A percentile compares a stretch with the other conserved stretches of the same genome.
Conservation (phyloP, 2,113 vertebrate species). For the Crotalus tigris region DNA sequence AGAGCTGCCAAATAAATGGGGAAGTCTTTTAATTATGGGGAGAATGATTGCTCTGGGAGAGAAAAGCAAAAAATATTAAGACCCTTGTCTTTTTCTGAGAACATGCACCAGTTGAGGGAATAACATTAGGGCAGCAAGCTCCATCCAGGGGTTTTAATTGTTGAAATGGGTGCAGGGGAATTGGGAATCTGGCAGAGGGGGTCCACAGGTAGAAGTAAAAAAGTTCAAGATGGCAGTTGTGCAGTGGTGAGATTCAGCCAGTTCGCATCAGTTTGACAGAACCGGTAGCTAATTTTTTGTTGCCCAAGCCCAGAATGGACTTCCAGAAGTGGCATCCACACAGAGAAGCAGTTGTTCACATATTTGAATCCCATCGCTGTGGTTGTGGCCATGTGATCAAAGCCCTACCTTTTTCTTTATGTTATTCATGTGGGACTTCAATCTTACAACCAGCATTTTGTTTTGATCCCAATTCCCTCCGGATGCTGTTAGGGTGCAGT, state of each 20-base stretch:
- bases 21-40: constrained; percentile 42
- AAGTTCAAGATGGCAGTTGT: background rate
- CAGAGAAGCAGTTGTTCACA: no score
- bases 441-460: background rate
- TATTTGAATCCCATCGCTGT: no score
- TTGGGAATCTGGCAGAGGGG: background rate
- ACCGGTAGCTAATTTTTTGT: no score
- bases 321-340: no score
- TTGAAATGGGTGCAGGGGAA: background rate
- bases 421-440: background rate
- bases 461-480: background rate
- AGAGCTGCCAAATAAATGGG: constrained; percentile 30
- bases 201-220: background rate
- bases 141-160: background rate
- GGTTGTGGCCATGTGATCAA: background rate
- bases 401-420: background rate
- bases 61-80: background rate
- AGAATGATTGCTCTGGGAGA: background rate
- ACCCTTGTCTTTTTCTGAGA: background rate
- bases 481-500: background rate
- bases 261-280: no score
- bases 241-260: no score
- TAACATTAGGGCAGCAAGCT: no score
- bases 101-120: background rate
- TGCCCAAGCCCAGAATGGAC: no score